These are phyloP conservation scores for Choloepus didactylus DNA, from an alignment of 2,797 vertebrate species.

Conservation along the genomic window DNA sequence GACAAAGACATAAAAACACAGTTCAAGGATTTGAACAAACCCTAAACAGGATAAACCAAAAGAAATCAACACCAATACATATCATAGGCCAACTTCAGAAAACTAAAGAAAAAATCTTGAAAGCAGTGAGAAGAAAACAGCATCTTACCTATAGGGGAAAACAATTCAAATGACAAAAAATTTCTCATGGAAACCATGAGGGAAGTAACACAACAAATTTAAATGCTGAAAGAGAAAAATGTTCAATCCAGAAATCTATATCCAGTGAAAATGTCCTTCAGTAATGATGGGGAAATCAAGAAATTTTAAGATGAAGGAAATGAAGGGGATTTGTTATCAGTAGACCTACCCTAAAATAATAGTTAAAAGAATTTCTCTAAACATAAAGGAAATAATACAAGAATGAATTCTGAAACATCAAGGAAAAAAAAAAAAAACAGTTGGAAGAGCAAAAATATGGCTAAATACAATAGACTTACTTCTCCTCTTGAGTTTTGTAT, in stretches of 20 bases:
- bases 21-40: not conserved
- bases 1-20: not conserved
- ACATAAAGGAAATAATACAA: not conserved
- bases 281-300: not conserved
- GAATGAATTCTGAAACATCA: not conserved
- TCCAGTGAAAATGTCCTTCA: not conserved
- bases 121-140: not conserved
- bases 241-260: not conserved
- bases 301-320: not conserved
- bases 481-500: too few relatives aligned
- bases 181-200: not conserved
- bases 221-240: not conserved
- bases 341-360: not conserved
- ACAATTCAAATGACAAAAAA: not conserved
- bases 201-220: not conserved
- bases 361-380: not conserved
- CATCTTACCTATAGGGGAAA: not conserved
- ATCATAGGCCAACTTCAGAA: not conserved
- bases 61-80: not conserved
- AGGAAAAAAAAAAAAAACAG: not conserved
- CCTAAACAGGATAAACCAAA: not conserved
- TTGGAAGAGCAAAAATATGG: not conserved
- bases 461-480: not conserved
- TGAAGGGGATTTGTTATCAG: not conserved
- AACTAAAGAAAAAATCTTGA: not conserved